Evolutionary conservation across 2,888 invertebrate genomes (phyloP).

Genomic region (Epinotia nisella): DNA sequence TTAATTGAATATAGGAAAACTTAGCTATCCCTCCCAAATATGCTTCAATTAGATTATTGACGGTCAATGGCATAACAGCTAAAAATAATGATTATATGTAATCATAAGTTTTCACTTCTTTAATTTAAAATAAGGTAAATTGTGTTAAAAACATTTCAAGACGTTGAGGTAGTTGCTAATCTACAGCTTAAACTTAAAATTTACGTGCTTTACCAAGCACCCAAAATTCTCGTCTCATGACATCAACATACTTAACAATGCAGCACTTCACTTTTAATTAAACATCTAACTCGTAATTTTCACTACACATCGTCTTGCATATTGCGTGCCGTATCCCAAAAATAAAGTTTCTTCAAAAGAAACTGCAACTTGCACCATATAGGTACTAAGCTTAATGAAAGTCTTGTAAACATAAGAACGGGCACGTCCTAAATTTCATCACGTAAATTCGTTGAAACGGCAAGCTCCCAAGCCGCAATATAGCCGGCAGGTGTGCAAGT

Average conservation of each 20-base stretch:
- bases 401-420: constrained; percentile 25
- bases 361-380: constrained; percentile 6
- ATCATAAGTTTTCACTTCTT: not conserved
- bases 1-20: too few relatives aligned
- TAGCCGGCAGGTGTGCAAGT: constrained; percentile 70
- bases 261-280: constrained; percentile 6
- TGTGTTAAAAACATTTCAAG: not conserved
- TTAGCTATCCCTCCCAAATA: too few relatives aligned
- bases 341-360: constrained; percentile 20
- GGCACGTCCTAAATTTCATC: constrained; percentile 41
- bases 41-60: too few relatives aligned
- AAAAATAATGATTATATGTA: too few relatives aligned
- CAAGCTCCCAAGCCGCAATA: constrained; percentile 66
- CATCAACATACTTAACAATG: constrained; percentile 2
- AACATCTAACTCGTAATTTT: constrained; percentile 15
- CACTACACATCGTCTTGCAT: constrained; percentile 11
- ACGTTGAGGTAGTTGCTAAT: not conserved
- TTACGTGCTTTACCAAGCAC: not conserved
- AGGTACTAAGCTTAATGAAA: constrained; percentile 2
- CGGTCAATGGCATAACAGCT: too few relatives aligned
- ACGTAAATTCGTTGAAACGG: constrained; percentile 56
- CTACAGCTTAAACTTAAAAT: not conserved
- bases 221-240: not conserved
- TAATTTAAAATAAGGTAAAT: not conserved
- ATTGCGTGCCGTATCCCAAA: not conserved